Percentiles rank a stretch among this genome's conserved stretches.
Evolutionary conservation across 2,888 invertebrate species (phyloP).

Genomic region (Papilio protenor): DNA sequence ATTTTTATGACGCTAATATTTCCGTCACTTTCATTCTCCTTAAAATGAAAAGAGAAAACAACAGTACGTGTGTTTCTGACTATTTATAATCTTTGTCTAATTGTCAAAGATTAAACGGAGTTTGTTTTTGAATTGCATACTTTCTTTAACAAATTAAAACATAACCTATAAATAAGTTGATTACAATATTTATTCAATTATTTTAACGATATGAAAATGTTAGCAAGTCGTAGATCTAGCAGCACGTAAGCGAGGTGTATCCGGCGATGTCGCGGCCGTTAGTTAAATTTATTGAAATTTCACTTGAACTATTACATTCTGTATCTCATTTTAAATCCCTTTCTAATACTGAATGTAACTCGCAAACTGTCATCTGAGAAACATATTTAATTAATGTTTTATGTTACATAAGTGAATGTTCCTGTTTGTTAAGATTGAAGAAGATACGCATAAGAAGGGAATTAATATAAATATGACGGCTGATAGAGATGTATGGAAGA

Average conservation of each 20-base stretch:
- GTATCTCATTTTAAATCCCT: conserved; percentile 28
- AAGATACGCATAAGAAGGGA: too few relatives aligned
- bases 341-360: conserved; percentile 28
- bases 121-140: not conserved
- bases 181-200: not conserved
- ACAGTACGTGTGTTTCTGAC: not conserved
- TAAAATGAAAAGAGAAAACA: not conserved
- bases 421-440: too few relatives aligned
- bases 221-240: not conserved
- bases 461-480: too few relatives aligned
- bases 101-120: not conserved
- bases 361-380: not conserved
- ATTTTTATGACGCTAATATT: not conserved
- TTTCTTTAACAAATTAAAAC: not conserved
- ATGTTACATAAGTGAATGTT: not conserved
- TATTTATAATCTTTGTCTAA: not conserved
- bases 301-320: conserved; percentile 15
- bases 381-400: conserved; percentile 9
- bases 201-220: conserved; percentile 16
- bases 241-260: conserved; percentile 13
- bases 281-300: conserved; percentile 34
- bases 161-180: not conserved
- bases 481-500: not conserved
- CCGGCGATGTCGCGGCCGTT: conserved; percentile 12
- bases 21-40: not conserved